Evolutionary conservation across 1,140 invertebrate species (phyloP), one percentile per base, ranked within the genome.

Genomic region (Listronotus bonariensis): DNA sequence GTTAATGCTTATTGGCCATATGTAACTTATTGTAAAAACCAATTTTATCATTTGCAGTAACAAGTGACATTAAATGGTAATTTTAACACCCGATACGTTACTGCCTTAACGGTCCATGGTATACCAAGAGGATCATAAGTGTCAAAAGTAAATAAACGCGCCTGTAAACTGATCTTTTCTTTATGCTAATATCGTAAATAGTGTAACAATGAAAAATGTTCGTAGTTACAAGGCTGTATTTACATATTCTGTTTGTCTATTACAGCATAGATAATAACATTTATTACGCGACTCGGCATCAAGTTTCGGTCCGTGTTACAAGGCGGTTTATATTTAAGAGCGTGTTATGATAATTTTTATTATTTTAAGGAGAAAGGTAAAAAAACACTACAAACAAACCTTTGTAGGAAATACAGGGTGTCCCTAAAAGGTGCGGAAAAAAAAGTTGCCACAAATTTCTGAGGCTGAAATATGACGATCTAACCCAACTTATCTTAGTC

Each of bases 211-310:
- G 11, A 58, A 58, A 58, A 58, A n/a, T 34, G 26, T 36, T n/a
- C 41, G 41, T 58, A 58, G n/a, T 58, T 43, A 45, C 56, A 58
- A 58, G 56, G 56, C 36, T 58, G 32, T 56, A 56, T 58, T 58
- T 58, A 58, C 56, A 58, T 58, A 58, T 40, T 38, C 41, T 55
- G 20, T 41, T 58, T 58, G 56, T 48, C 34, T 36, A 36, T 36
- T 34, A 58, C 45, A 26, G 42, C 26, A 58, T 55, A 58, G 56
- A 58, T 58, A 58, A 58, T 58, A 58, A 58, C 42, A 58, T 46
- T 58, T n/a, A 58, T 58, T 42, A 55, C 40, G n/a, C 20, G 20
- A 55, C 41, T 36, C 53, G 20, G 53, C 17, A 15, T 55, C 20
- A 20, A 55, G 53, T 55, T 41, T 55, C 53, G 36, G 53, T 41